phyloP scores from a whole-genome alignment of 2,888 invertebrate species.

The Chorisops tibialis region DNA sequence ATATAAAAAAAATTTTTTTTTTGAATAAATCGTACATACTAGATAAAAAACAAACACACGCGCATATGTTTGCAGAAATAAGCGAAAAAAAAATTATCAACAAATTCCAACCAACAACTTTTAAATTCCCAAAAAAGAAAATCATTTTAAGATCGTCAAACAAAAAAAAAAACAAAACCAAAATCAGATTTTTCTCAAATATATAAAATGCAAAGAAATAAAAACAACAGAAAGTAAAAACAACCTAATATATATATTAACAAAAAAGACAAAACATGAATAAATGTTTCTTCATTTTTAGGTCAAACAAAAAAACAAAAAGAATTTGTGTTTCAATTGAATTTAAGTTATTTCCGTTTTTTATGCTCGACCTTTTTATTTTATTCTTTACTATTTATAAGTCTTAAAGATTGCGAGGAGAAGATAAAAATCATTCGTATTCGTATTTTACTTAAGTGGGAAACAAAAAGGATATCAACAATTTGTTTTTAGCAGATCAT shows the following conservation, averaged over 20 bases:
- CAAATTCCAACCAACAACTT: not conserved
- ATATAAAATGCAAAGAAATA: not conserved
- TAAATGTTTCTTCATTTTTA: slow-evolving; percentile 71
- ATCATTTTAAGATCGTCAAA: slow-evolving; percentile 20
- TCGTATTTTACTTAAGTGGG: too few species aligned
- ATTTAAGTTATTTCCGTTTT: slow-evolving; percentile 29
- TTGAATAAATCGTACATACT: too few species aligned
- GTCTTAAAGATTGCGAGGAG: too few species aligned
- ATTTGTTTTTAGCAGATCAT: too few species aligned
- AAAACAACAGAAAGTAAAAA: not conserved
- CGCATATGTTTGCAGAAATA: too few species aligned
- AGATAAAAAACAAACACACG: not conserved
- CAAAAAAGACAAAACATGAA: slow-evolving; percentile 6
- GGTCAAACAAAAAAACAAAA: slow-evolving; percentile 56
- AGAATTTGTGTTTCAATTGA: slow-evolving; percentile 32
- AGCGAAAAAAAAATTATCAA: not conserved
- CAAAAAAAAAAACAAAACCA: slow-evolving; percentile 4
- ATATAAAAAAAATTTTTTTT: too few species aligned
- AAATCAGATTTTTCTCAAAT: slow-evolving; percentile 1
- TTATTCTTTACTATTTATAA: too few species aligned
- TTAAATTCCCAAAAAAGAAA: not conserved
- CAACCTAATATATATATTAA: slow-evolving; percentile 1
- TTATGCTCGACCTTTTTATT: too few species aligned
- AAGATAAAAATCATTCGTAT: too few species aligned
- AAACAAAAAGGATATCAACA: too few species aligned